Evolutionary conservation across 2,797 vertebrate species (phyloP).

Genomic region (Acipenser ruthenus): DNA sequence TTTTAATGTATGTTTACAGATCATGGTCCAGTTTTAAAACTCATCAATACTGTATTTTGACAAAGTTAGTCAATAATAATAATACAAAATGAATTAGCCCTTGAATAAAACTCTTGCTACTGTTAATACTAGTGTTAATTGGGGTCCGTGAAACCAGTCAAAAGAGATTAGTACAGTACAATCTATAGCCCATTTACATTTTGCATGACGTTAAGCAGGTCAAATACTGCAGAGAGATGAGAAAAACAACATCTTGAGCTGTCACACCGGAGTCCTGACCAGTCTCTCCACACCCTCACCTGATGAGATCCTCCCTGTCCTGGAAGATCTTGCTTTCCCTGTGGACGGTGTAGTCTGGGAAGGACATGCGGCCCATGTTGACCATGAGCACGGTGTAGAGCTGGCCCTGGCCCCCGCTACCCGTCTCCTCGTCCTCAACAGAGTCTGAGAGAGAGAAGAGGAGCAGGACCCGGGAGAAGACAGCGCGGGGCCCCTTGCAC

Average conservation of each 20-base stretch:
- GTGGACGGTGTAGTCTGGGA: constrained; percentile 73
- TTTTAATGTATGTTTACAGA: too few species aligned
- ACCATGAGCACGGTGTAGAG: constrained; percentile 82
- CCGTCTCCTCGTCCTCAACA: constrained; percentile 79
- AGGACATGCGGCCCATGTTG: constrained; percentile 72
- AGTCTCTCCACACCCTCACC: constrained; percentile 44
- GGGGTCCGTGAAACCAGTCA: too few species aligned
- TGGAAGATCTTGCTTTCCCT: constrained; percentile 70
- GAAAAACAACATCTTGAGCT: neutral
- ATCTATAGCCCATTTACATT: too few species aligned
- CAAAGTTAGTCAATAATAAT: too few species aligned
- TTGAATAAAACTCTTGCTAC: too few species aligned
- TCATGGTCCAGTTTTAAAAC: too few species aligned
- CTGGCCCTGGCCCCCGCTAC: constrained; percentile 75
- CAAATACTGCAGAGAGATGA: neutral
- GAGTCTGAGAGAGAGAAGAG: constrained; percentile 81
- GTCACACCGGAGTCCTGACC: neutral
- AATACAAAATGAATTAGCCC: too few species aligned
- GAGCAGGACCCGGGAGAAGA: constrained; percentile 81
- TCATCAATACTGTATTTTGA: too few species aligned
- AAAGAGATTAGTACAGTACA: too few species aligned
- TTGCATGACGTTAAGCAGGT: neutral
- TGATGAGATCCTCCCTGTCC: constrained; percentile 83
- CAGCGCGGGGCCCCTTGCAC: constrained; percentile 56
- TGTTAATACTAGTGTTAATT: too few species aligned